These are phyloP conservation scores for Dichetophora obliterata DNA, from an alignment of 2,888 invertebrate species.

Conservation along the genomic window DNA sequence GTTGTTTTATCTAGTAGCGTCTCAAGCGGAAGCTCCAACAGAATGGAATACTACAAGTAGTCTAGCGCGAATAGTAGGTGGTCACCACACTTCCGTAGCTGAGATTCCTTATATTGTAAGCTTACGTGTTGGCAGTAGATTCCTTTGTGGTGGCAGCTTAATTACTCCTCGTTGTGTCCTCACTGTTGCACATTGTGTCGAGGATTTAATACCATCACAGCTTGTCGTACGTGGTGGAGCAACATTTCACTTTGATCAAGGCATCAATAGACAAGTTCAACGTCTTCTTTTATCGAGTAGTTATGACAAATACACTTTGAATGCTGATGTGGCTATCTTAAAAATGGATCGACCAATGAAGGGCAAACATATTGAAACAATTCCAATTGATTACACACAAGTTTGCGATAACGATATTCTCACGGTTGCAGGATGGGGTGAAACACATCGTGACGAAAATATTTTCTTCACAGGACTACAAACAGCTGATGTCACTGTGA, in stretches of 20 bases:
- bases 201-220: slow-evolving; percentile 8
- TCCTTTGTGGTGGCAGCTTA: slow-evolving; percentile 59
- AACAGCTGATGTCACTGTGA: not conserved
- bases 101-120: slow-evolving; percentile 10
- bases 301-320: not conserved
- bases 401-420: not conserved
- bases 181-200: slow-evolving; percentile 60
- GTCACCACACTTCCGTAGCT: not conserved
- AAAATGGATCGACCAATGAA: slow-evolving; percentile 4
- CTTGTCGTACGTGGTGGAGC: slow-evolving; percentile 23
- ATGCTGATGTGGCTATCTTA: slow-evolving; percentile 33
- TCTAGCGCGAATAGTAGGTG: slow-evolving; percentile 3
- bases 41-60: not conserved
- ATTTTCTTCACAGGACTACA: not conserved
- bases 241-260: not conserved
- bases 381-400: not conserved
- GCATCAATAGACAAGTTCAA: slow-evolving; percentile 2
- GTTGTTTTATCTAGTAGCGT: too few relatives aligned
- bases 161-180: slow-evolving; percentile 53
- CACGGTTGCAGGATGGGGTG: slow-evolving; percentile 35
- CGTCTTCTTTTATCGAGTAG: not conserved
- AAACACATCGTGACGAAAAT: not conserved
- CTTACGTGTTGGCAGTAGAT: not conserved
- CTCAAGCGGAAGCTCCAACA: not conserved
- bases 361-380: slow-evolving; percentile 31